Base-by-base conservation (phyloP, 2,888 invertebrate species). In the Patella depressa region DNA sequence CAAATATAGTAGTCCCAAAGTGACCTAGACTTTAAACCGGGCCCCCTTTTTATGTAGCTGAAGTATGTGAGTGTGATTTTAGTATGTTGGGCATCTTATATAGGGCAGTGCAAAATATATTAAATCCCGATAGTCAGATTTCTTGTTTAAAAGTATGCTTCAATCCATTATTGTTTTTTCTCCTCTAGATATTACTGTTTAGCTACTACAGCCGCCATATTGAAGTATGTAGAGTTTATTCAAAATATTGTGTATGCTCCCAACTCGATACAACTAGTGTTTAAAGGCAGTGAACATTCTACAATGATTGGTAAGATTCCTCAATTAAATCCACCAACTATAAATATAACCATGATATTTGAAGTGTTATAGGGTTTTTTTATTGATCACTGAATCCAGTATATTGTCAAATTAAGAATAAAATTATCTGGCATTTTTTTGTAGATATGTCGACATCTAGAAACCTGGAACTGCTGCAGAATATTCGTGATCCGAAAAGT, bases 181-280 rank as follows among this genome's bases (percentile, higher is more conserved):
- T 74, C 90, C 76, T 86, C 65, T 89, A 97, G 96, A 88, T 96
- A 96, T 91, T 97, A 97, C 89, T 95, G 96, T 17, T 90, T 98
- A 75, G 94, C 97, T 14, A 95, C 97, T 1, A 94, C 95, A n/a
- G 94, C 96, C 19, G 97, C 97, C 4, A 93, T 98, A 3, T 89
- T 98, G 5, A 96, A 95, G 88, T 97, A 97, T 90, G 94, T 96
- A 1, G 96, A 97, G 91, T 94, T 94, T 85, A 94, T 95, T 78
- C 95, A 96, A 86, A 95, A 95, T 82, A 93, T 95, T 24, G 93
- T 94, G 24, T 97, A 96, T 91, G 94, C 95, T 0, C 94, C 94
- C 75, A 94, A 94, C 86, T 95, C 97, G 0, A 91, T 98, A 80
- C 95, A 95, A 91, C 93, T 98, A 55, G 94, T 95, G 84, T 98